Evolutionary conservation across 1,140 invertebrate genomes (phyloP).

Genomic region (Saxidomus purpurata): DNA sequence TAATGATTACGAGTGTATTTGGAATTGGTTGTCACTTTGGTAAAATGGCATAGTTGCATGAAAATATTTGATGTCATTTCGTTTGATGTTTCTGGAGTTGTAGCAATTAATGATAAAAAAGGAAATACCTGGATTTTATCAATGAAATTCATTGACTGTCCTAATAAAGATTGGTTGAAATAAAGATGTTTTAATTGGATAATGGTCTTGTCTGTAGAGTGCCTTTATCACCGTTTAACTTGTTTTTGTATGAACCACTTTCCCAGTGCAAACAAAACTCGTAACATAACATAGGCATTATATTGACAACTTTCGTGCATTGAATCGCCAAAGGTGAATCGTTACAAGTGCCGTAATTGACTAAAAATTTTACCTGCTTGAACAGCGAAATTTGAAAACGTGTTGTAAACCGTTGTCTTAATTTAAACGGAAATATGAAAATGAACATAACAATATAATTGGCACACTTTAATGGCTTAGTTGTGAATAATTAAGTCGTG

Average conservation of each 20-base stretch:
- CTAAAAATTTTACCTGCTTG: background rate
- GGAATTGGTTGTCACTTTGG: too few relatives aligned
- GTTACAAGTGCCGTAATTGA: background rate
- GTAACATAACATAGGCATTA: background rate
- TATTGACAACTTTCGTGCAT: background rate
- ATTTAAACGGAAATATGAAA: slow-evolving; percentile 8
- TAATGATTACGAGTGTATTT: too few relatives aligned
- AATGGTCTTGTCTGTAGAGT: background rate
- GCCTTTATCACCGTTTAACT: background rate
- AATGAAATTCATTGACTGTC: too few relatives aligned
- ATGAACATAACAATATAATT: background rate
- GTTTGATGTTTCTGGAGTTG: too few relatives aligned
- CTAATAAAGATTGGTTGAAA: background rate
- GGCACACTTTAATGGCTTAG: background rate
- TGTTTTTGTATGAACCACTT: background rate
- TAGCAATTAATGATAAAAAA: too few relatives aligned
- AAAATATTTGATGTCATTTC: too few relatives aligned
- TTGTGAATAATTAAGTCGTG: background rate
- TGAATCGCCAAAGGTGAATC: background rate
- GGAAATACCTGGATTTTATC: too few relatives aligned
- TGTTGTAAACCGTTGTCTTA: slow-evolving; percentile 18
- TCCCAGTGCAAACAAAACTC: background rate
- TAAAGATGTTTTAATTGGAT: background rate
- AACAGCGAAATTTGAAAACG: background rate
- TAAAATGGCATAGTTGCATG: too few relatives aligned